Base-by-base conservation (phyloP, 2,888 invertebrate species). In the Noctua janthe region DNA sequence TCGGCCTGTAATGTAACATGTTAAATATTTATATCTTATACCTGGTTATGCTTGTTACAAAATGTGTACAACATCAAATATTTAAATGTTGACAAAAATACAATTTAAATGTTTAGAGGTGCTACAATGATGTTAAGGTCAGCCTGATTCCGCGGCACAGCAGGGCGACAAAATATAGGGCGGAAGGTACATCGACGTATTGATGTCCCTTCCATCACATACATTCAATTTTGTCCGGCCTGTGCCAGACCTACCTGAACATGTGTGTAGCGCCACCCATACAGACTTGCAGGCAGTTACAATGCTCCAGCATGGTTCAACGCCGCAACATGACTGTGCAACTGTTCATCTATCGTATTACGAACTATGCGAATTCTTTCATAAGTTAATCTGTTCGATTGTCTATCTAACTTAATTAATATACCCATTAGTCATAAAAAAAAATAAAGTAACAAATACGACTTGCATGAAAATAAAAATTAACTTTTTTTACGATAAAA, bases 351-450 rank as follows among this genome's bases (percentile, higher is more conserved):
- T 59, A 51, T 59, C 20, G 39, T 67, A 11, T 62, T 70, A 3
- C 35, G 29, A 83, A 72, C 69, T n/a, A 49, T 71, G 59, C 43
- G 70, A 82, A 71, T 71, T 78, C 15, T 74, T 74, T 78, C 62
- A 62, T 82, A 78, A 75, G 64, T 77, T 67, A 62, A 59, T 80
- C 85, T 66, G 85, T 66, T 66, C n/a, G 81, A 85, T 84, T 85
- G 66, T 70, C 74, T 84, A 75, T 66, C 86, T 73, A 85, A 78
- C 72, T 74, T 81, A 85, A 67, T 56, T 80, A 62, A 49, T 71
- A 80, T 62, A 80, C 29, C 49, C 73, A 47, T 73, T 73, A 76
- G 54, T 78, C 51, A 76, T 71, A 67, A 82, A 75, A 85, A 13
- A 64, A 74, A 56, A 51, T 49, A 80, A 83, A 71, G 69, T 66